A percentile compares a stretch with the other conserved stretches of the same genome.
Evolutionary conservation across 1,140 invertebrate species (phyloP).

Genomic region (Rhopalosiphum padi): DNA sequence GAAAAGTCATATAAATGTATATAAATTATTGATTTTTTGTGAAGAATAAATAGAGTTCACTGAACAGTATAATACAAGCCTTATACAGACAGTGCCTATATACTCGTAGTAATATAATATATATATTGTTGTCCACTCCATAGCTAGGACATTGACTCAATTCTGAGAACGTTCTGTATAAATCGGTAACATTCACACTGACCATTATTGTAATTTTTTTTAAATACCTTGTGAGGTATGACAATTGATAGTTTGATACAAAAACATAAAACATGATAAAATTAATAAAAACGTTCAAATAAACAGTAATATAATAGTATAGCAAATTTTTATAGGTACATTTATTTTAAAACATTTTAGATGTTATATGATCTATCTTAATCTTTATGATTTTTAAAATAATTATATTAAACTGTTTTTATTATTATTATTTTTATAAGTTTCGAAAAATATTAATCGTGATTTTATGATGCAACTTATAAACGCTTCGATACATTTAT

Average conservation of each 20-base stretch:
- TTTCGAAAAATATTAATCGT: not conserved
- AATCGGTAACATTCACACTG: not conserved
- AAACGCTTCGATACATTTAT: not conserved
- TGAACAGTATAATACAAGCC: not conserved
- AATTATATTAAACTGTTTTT: not conserved
- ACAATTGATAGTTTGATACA: not conserved
- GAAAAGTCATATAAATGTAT: not conserved
- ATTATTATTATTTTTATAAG: not conserved
- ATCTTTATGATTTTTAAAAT: not conserved
- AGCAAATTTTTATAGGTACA: not conserved
- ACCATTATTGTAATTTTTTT: not conserved
- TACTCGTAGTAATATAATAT: not conserved
- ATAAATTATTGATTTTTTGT: not conserved
- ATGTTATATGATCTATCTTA: not conserved
- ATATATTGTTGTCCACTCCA: not conserved
- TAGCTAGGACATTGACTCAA: constrained; percentile 35
- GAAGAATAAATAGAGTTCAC: not conserved
- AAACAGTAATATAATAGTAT: not conserved
- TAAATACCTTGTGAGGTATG: not conserved
- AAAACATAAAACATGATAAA: not conserved
- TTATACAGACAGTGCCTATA: not conserved
- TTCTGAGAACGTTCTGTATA: not conserved
- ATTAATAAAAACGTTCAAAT: not conserved
- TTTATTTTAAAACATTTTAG: not conserved
- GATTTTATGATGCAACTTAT: not conserved